Evolutionary conservation across 2,113 vertebrate species (phyloP).

Genomic region (Chloropsis cyanopogon): DNA sequence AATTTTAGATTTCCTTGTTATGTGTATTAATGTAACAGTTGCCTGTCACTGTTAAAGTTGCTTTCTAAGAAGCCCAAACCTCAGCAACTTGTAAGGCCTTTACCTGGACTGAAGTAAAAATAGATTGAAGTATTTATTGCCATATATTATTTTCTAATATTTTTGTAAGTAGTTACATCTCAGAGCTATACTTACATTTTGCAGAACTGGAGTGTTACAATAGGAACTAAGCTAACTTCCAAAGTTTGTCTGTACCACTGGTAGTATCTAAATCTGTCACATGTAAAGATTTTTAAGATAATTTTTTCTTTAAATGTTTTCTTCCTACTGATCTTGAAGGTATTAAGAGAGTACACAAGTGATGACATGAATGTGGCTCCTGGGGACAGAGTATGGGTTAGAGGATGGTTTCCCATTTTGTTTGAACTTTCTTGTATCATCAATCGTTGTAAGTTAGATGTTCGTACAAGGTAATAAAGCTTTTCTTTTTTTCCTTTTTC

Average conservation of each 20-base stretch:
- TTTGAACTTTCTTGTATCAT: conserved; percentile 98
- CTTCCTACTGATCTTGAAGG: conserved; percentile 65
- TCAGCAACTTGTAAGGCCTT: not conserved
- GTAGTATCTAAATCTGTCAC: not conserved
- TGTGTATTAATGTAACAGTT: not conserved
- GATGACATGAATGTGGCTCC: conserved; percentile 98
- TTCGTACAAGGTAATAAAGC: conserved; percentile 85
- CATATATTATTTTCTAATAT: not conserved
- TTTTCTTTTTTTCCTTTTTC: not conserved
- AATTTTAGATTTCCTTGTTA: not conserved
- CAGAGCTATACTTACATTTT: not conserved
- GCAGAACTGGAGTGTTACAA: not conserved
- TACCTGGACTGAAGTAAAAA: not conserved
- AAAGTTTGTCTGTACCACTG: not conserved
- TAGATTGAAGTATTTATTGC: not conserved
- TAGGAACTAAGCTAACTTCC: not conserved
- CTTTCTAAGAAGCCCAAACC: not conserved
- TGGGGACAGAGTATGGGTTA: conserved; percentile 94
- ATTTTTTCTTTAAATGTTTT: not conserved
- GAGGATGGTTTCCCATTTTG: conserved; percentile 97
- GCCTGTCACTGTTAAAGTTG: not conserved
- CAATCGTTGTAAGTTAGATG: conserved; percentile 95
- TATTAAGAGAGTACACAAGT: conserved; percentile 94
- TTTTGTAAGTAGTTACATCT: not conserved
- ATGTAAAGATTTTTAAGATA: not conserved